Evolutionary conservation across 2,888 invertebrate species (phyloP).

Genomic region (Caenorhabditis angaria): DNA sequence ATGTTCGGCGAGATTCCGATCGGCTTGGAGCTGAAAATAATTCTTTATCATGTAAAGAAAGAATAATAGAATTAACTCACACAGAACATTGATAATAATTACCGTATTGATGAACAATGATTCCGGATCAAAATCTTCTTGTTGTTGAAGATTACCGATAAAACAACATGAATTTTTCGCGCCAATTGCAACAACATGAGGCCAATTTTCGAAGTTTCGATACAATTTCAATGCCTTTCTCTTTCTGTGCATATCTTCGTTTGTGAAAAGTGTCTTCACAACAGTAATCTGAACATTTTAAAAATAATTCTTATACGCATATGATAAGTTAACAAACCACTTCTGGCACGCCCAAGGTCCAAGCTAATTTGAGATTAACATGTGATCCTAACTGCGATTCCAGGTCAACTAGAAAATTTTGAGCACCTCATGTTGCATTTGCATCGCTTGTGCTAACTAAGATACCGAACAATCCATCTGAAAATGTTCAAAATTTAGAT

Average conservation of each 20-base stretch:
- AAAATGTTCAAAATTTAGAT: conserved; percentile 3
- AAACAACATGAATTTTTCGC: conserved; percentile 12
- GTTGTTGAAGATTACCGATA: background rate
- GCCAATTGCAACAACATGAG: conserved; percentile 25
- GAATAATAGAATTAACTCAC: background rate
- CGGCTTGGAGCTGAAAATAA: conserved; percentile 12
- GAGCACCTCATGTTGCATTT: conserved; percentile 10
- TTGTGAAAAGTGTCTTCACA: conserved; percentile 25
- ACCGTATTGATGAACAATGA: background rate
- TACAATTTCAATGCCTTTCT: conserved; percentile 10
- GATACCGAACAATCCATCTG: conserved; percentile 27
- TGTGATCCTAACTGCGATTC: conserved; percentile 4
- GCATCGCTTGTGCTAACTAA: conserved; percentile 18
- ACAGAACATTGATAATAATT: conserved; percentile 13
- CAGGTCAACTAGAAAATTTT: conserved; percentile 18
- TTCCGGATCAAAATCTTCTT: background rate
- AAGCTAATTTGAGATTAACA: conserved; percentile 8
- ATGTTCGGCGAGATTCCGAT: background rate
- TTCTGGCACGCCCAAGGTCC: background rate
- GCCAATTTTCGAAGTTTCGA: conserved; percentile 14
- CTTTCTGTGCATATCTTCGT: conserved; percentile 14
- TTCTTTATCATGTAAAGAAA: background rate
- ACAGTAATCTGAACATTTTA: conserved; percentile 10
- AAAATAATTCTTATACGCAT: background rate
- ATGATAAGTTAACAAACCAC: background rate